Evolutionary conservation across 2,888 invertebrate genomes (phyloP).

Genomic region (Eremobia ochroleuca): DNA sequence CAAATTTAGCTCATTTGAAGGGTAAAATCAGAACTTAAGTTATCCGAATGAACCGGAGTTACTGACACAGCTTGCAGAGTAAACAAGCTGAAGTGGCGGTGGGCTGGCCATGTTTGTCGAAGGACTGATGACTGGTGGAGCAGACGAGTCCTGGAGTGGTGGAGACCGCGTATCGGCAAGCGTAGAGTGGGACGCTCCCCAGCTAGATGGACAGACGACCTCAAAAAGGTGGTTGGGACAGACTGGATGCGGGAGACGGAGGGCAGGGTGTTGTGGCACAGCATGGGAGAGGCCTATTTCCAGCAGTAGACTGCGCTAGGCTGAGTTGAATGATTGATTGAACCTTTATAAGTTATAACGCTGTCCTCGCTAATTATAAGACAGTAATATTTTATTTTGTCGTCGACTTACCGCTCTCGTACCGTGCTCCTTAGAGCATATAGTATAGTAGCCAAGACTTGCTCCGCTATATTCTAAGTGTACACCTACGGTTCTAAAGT

Average conservation of each 20-base stretch:
- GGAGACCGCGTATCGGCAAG: neutral
- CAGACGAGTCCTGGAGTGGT: neutral
- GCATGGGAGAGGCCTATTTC: neutral
- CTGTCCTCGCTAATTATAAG: neutral
- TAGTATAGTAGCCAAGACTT: neutral
- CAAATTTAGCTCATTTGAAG: neutral
- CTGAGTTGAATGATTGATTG: too few relatives aligned
- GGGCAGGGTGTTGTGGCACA: neutral
- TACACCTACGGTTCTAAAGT: neutral
- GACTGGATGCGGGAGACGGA: neutral
- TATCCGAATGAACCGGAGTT: neutral
- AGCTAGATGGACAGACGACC: neutral
- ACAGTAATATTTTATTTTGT: neutral
- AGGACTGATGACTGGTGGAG: too few relatives aligned
- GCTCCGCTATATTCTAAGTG: neutral
- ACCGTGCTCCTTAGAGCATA: neutral
- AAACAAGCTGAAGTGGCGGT: too few relatives aligned
- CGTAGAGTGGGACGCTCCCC: neutral
- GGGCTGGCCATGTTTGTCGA: too few relatives aligned
- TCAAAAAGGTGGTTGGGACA: neutral
- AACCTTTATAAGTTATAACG: too few relatives aligned
- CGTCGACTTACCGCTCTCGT: neutral
- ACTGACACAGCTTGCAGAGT: too few relatives aligned
- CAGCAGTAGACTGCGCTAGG: too few relatives aligned
- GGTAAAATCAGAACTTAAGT: neutral